Evolutionary conservation across 2,888 invertebrate species (phyloP).

Genomic region (Geotrupes spiniger): DNA sequence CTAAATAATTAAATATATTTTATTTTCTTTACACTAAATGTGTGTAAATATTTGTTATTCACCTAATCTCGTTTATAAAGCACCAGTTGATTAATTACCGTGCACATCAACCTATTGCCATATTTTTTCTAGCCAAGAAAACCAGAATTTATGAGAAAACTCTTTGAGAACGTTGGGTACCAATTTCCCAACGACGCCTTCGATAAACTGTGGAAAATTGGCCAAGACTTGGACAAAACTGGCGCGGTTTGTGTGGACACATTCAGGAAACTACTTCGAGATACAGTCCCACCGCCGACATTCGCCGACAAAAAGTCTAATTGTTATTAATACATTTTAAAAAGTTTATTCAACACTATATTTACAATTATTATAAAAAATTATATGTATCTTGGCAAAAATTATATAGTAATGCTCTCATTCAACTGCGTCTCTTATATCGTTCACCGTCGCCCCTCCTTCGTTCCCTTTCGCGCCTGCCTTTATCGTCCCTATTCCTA

Average conservation of each 20-base stretch:
- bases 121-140: conserved; percentile 38
- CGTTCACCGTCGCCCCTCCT: conserved; percentile 18
- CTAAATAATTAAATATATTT: too few relatives aligned
- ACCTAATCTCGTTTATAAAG: too few relatives aligned
- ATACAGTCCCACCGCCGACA: conserved; percentile 43
- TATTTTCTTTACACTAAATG: too few relatives aligned
- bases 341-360: not conserved
- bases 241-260: conserved; percentile 58
- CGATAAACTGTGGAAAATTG: conserved; percentile 53
- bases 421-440: conserved; percentile 7
- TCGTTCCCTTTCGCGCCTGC: conserved; percentile 22
- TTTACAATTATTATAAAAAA: conserved; percentile 5
- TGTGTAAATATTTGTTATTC: too few relatives aligned
- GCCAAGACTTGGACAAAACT: conserved; percentile 52
- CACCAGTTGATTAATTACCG: too few relatives aligned
- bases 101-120: too few relatives aligned
- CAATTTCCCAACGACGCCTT: conserved; percentile 53
- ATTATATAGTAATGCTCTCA: conserved; percentile 10
- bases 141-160: conserved; percentile 44
- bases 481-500: conserved; percentile 20
- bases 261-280: conserved; percentile 45
- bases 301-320: conserved; percentile 66
- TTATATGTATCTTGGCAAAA: conserved; percentile 4
- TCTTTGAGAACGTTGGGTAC: conserved; percentile 57
- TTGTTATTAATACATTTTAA: not conserved